Base-by-base conservation (phyloP, 2,797 vertebrate species). In the Podarcis lilfordi region DNA sequence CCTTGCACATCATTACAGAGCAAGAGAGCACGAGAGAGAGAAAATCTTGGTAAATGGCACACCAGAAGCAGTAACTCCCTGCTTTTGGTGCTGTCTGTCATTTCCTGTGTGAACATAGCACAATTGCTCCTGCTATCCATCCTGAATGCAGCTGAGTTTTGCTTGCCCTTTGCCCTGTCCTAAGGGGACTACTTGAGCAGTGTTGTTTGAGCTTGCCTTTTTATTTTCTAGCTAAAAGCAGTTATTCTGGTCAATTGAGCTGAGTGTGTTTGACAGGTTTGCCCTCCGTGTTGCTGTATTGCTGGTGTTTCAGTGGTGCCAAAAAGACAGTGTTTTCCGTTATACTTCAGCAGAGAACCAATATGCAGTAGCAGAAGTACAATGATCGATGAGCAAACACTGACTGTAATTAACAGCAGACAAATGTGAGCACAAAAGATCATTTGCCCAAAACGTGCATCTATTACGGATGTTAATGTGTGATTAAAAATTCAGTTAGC, bases 231-330 rank as follows among this genome's bases (percentile, higher is more conserved):
- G 59, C 59, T 76, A 78, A 71, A 19, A 78, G 64, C 32, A 55
- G 35, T 59, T 78, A 78, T 84, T 88, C 75, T 88, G 50, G 35
- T 71, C 87, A 84, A 71, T 79, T 84, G 75, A 61, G 27, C 82
- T 88, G 75, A 84, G 35, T 71, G 8, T 84, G 35, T 88, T 88
- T 88, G 82, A 88, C 75, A 79, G 66, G n/a, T 59, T 84, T 32
- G 21, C 45, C 4, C 6, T 78, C 32, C 21, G 19, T 79, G n/a
- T 74, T 45, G 61, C 61, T 19, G 29, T n/a, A 35, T 27, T 71
- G 27, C 32, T 84, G 45, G 32, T 74, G 27, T 25, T 87, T 82
- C 69, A 75, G 3, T 79, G 66, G 27, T 79, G 82, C 82, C 29
- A 32, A 69, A 78, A 61, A 79, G 37, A 50, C 40, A 82, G 61